Evolutionary conservation across 2,888 invertebrate genomes (phyloP).

Genomic region (Yponomeuta evonymella): DNA sequence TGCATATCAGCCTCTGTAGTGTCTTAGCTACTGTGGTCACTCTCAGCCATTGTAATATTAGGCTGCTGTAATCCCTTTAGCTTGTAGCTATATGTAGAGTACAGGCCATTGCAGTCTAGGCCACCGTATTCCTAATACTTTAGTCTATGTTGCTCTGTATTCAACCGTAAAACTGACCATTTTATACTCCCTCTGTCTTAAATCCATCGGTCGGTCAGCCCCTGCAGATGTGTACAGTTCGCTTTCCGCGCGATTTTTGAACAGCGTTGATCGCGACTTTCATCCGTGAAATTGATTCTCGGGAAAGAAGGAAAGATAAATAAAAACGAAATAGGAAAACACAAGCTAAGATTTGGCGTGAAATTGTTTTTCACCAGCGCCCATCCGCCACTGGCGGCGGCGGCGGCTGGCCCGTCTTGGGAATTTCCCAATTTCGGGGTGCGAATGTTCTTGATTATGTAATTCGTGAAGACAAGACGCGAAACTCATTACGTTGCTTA

Average conservation of each 20-base stretch:
- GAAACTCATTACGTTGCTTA: constrained; percentile 16
- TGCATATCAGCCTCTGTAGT: no score
- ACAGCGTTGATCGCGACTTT: constrained; percentile 73
- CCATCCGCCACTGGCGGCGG: constrained; percentile 40
- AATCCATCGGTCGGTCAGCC: constrained; percentile 24
- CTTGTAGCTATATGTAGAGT: no score
- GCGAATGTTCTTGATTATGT: constrained; percentile 67
- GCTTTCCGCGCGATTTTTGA: constrained; percentile 59
- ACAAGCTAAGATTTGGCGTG: constrained; percentile 77
- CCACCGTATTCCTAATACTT: no score
- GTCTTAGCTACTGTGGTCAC: no score
- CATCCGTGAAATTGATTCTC: constrained; percentile 77
- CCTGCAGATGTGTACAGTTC: constrained; percentile 41
- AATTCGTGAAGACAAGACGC: constrained; percentile 24
- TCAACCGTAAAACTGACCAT: no score
- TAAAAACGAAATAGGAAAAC: constrained; percentile 77
- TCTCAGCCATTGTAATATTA: no score
- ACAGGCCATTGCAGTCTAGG: no score
- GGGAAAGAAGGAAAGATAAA: constrained; percentile 75
- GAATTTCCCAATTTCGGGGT: constrained; percentile 74
- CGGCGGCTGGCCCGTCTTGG: constrained; percentile 54
- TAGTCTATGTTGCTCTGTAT: no score
- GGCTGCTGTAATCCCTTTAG: no score
- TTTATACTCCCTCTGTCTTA: neutral
- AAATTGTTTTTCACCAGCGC: constrained; percentile 71